Base-by-base conservation (phyloP, 2,797 vertebrate species). In the Tokudaia tokunoshimensis region DNA sequence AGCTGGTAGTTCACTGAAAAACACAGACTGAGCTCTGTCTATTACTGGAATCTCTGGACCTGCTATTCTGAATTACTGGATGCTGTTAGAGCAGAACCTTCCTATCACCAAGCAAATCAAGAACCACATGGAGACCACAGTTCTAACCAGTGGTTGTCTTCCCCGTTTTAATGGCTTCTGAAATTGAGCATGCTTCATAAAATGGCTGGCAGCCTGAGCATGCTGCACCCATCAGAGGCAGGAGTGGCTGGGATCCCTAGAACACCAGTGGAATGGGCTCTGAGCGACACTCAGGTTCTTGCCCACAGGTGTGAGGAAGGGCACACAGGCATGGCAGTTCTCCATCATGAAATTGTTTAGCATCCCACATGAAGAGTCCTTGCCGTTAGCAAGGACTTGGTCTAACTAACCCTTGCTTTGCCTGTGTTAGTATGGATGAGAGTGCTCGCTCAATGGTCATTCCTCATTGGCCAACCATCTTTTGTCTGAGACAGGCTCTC, bases 131-230 rank as follows among this genome's bases (percentile, higher is more conserved):
- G 96, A 89, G 88, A 78, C 78, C 87, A 92, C 72, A 59, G 37
- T 90, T 94, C 55, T 81, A 90, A 92, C 65, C 76, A 92, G 13
- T 67, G 75, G 57, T 87, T 89, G 57, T n/a, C 41, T 52, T 24
- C n/a, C 57, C 22, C 61, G 74, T 93, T 87, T 90, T 76, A 78
- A 82, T 88, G 65, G 61, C 1, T 41, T 85, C 80, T 74, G 75
- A 95, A 94, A 93, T 92, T 65, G 65, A 80, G 78, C 52, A 80
- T 74, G 11, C 13, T 93, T 91, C 76, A 82, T 91, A 91, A 94
- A 94, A 76, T 55, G 88, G 91, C 50, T 93, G 34, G 41, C 31
- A 85, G 19, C 37, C 24, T 17, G 86, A 70, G 50, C 6, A 47
- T 6, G 9, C 81, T 0, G 8, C 13, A 50, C 50, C 50, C n/a